Base-by-base conservation (phyloP, 2,113 vertebrate genomes). In the Ammospiza nelsoni region DNA sequence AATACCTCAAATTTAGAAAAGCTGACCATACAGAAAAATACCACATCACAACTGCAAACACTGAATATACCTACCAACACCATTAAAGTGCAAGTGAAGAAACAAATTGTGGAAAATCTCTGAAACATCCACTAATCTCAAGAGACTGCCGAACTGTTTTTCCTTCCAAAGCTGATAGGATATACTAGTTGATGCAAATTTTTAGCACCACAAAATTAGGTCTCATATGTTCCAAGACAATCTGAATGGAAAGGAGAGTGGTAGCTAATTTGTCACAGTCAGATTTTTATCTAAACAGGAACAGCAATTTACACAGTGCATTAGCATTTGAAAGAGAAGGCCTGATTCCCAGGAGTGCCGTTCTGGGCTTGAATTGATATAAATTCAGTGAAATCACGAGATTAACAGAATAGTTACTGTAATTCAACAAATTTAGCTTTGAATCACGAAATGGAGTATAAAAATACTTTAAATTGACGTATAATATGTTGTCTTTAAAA, bases 271-370 rank as follows among this genome's bases (percentile, higher is more conserved):
- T 72, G 84, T 52, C 63, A 96, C 12, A 95, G 92, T 92, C 71
- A 94, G 84, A 95, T 88, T 94, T 97, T 92, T 95, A 92, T 87
- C 88, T 93, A 89, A 96, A 95, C 61, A 95, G 93, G 81, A 97
- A 94, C 33, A 63, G 86, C 62, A 96, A 96, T 96, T 96, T 92
- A 59, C 63, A 86, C 20, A 73, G 92, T 79, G 39, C 29, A 94
- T 93, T 95, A 94, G 61, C 87, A 97, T 91, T 90, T 95, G 82
- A 96, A 92, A 95, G 59, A 92, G 78, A 55, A 94, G 72, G 68
- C 35, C 68, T 90, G 51, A 80, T 90, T 95, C 87, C 82, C 87
- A 95, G 78, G 79, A 85, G 82, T 52, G 55, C 57, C 74, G n/a
- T 90, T 94, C 68, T 20, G n/a, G 8, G 41, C 95, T 91, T 93